Base-by-base conservation (phyloP, 1,140 invertebrate genomes). In the Megalonaias nervosa region DNA sequence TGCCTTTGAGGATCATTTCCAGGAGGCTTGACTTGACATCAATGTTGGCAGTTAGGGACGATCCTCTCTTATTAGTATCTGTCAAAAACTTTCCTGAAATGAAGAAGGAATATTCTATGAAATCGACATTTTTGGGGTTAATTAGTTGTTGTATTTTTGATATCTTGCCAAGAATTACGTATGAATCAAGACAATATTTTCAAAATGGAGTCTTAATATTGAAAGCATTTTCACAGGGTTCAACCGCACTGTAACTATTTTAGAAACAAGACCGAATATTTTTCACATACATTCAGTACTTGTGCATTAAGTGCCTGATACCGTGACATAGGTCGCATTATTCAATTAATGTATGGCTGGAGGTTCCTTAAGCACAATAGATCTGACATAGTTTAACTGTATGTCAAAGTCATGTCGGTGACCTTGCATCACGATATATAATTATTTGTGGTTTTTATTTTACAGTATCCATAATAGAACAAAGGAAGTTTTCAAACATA, bases 81-180 rank as follows among this genome's bases (percentile, higher is more conserved):
- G 48, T 65, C 15, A 23, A 21, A 11, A 65, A 21, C 12, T 74
- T 74, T 21, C 62, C 72, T 74, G 64, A 66, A 74, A 74, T 38
- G 6, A 38, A 6, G 6, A 38, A 38, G 38, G 5, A 38, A 38
- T 38, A 38, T 9, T 6, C 4, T 9, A 2, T 38, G 38, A 38
- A 38, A 38, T 38, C 38, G 38, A 38, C 38, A 9, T 5, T 38
- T 38, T 5, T 9, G 1, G 9, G 6, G 38, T 38, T 4, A 38
- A 38, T 5, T 38, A 38, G 6, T 2, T 38, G 38, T 26, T 26
- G 2, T 26, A 26, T 26, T 1, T 26, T 1, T 26, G 38, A 38
- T 38, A 6, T 38, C 4, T 38, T 38, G 9, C 9, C 0, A 38
- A 38, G 38, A 38, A 38, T 2, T 4, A 38, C 9, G 38, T 38